Conservation (phyloP, 2,113 vertebrate species). For the Xiphophorus maculatus region DNA sequence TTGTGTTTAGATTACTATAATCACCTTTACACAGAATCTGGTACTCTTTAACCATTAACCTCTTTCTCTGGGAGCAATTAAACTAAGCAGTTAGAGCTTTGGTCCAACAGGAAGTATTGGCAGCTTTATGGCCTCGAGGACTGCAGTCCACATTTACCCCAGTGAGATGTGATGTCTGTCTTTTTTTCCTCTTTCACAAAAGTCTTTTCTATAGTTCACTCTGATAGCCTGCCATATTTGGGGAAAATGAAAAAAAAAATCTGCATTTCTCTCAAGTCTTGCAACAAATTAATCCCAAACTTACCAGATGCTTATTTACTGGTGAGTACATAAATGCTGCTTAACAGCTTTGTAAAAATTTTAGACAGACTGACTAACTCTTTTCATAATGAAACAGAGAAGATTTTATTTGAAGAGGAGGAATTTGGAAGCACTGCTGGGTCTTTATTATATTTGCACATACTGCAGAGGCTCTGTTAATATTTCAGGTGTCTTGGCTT, state of each 20-base stretch:
- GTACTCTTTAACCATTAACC: conserved; percentile 60
- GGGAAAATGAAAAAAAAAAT: conserved; percentile 7
- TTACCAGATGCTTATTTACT: background rate
- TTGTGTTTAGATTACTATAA: conserved; percentile 62
- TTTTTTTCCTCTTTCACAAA: conserved; percentile 38
- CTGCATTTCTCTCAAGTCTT: conserved; percentile 8
- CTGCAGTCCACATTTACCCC: conserved; percentile 56
- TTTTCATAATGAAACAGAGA: background rate
- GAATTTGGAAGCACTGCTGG: background rate
- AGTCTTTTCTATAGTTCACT: conserved; percentile 25
- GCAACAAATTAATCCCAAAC: no score
- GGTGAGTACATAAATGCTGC: background rate
- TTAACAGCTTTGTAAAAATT: background rate
- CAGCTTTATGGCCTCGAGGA: conserved; percentile 71
- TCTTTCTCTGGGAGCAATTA: conserved; percentile 76
- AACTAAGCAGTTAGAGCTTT: conserved; percentile 58
- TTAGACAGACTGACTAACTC: background rate
- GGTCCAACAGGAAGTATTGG: conserved; percentile 68
- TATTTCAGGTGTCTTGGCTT: background rate
- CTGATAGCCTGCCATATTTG: conserved; percentile 2
- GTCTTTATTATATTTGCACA: background rate
- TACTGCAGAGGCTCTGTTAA: background rate
- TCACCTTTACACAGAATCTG: conserved; percentile 56
- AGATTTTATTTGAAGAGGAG: background rate
- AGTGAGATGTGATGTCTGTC: conserved; percentile 53